Conservation (phyloP, 2,888 invertebrate species). For the Drosophila paucipuncta region DNA sequence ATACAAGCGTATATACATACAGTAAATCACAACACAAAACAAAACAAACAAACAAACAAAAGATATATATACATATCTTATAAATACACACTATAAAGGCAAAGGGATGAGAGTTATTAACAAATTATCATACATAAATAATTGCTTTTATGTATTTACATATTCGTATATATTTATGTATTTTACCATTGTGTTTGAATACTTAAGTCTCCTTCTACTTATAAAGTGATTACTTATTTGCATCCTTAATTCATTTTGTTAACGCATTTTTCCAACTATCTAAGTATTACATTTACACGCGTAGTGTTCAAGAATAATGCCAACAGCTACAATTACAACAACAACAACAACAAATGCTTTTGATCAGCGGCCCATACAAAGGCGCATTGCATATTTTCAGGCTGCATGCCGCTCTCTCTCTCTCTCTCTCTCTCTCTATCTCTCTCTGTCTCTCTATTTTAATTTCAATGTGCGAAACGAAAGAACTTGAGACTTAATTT, state of each 20-base stretch:
- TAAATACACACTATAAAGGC: constrained; percentile 28
- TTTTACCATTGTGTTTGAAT: constrained; percentile 44
- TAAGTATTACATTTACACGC: constrained; percentile 37
- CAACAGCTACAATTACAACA: constrained; percentile 6
- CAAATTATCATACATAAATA: constrained; percentile 48
- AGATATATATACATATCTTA: constrained; percentile 21
- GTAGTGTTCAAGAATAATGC: constrained; percentile 33
- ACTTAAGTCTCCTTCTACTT: constrained; percentile 42
- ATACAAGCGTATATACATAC: constrained; percentile 44
- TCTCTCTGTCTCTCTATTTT: constrained; percentile 13
- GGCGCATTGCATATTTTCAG: constrained; percentile 51
- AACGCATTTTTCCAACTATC: constrained; percentile 43
- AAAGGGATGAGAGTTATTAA: constrained; percentile 48
- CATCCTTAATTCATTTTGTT: constrained; percentile 48
- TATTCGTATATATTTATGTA: constrained; percentile 45
- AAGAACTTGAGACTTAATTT: constrained; percentile 1
- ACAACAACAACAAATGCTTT: constrained; percentile 33
- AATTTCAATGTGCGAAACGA: constrained; percentile 8
- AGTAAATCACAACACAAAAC: constrained; percentile 17
- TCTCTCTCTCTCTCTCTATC: constrained; percentile 30
- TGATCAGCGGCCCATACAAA: constrained; percentile 28
- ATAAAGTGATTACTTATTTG: constrained; percentile 50
- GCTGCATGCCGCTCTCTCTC: constrained; percentile 53
- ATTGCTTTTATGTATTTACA: constrained; percentile 50
- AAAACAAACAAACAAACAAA: background rate